Evolutionary conservation across 2,888 invertebrate genomes (phyloP).

Genomic region (Acrocyrtus sp.): DNA sequence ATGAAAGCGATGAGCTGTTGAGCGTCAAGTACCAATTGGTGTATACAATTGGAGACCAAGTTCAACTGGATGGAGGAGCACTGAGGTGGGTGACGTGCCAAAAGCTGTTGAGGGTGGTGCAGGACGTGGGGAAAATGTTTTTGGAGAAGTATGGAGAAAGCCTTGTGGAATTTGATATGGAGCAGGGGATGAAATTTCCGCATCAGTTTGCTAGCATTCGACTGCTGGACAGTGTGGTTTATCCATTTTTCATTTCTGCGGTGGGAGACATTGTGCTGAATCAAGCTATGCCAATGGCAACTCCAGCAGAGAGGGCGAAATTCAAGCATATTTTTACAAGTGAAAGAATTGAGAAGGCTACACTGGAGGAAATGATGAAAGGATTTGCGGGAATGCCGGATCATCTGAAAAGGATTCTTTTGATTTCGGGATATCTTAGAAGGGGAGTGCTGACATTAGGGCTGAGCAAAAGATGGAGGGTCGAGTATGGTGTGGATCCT

Average conservation of each 20-base stretch:
- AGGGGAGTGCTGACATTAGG: slow-evolving; percentile 42
- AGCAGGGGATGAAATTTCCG: not conserved
- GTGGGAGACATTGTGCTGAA: slow-evolving; percentile 2
- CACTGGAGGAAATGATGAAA: not conserved
- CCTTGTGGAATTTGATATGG: slow-evolving; percentile 6
- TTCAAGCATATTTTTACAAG: not conserved
- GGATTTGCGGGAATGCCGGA: not conserved
- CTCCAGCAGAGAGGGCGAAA: not conserved
- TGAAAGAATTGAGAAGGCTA: not conserved
- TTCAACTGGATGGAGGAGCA: slow-evolving; percentile 34
- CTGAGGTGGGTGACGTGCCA: slow-evolving; percentile 43
- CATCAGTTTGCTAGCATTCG: slow-evolving; percentile 2
- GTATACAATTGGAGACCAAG: slow-evolving; percentile 51
- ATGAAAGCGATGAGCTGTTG: slow-evolving; percentile 59
- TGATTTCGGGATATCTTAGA: slow-evolving; percentile 13
- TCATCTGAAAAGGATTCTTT: not conserved
- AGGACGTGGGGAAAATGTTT: not conserved
- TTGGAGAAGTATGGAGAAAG: not conserved
- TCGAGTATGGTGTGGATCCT: slow-evolving; percentile 57
- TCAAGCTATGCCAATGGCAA: not conserved
- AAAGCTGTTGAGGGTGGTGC: slow-evolving; percentile 20
- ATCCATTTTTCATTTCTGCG: not conserved
- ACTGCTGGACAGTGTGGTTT: not conserved
- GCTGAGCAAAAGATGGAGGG: slow-evolving; percentile 57
- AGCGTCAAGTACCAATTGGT: slow-evolving; percentile 58